A percentile compares a stretch with the other conserved stretches of the same genome.
Evolutionary conservation across 2,888 invertebrate species (phyloP).

Genomic region (Chloroclystis v-ata): DNA sequence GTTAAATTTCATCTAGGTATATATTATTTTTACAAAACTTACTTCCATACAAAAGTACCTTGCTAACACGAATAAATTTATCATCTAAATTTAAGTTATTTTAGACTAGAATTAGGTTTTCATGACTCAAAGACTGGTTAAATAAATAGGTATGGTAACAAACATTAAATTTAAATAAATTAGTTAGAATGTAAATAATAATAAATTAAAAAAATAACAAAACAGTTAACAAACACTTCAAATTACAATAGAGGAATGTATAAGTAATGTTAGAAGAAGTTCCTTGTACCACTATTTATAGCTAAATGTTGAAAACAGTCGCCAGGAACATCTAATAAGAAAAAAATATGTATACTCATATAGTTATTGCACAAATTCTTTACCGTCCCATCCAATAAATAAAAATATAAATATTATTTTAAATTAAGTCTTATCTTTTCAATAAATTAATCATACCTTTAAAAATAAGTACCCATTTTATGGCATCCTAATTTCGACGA

Average conservation of each 20-base stretch:
- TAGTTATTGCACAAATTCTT: constrained; percentile 29
- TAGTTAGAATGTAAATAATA: constrained; percentile 15
- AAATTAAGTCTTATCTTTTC: constrained; percentile 21
- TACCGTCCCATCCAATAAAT: constrained; percentile 24
- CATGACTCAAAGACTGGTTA: constrained; percentile 45
- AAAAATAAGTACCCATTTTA: constrained; percentile 37
- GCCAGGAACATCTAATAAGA: background rate
- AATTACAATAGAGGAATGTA: constrained; percentile 50
- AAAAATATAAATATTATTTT: constrained; percentile 31
- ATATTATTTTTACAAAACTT: constrained; percentile 46
- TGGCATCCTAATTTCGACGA: constrained; percentile 29
- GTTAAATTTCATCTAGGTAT: constrained; percentile 22
- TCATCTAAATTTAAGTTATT: constrained; percentile 12
- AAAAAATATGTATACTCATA: constrained; percentile 2
- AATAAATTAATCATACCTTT: constrained; percentile 34
- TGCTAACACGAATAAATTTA: constrained; percentile 15
- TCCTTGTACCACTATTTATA: constrained; percentile 6
- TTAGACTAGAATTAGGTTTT: constrained; percentile 43
- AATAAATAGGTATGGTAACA: constrained; percentile 40
- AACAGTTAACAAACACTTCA: constrained; percentile 29
- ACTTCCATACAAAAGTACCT: constrained; percentile 30
- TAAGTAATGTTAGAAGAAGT: constrained; percentile 18
- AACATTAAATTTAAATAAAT: constrained; percentile 29
- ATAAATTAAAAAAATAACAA: constrained; percentile 51
- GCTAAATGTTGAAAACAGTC: background rate